These are phyloP conservation scores for Periphyllus acericola DNA, from an alignment of 2,888 invertebrate genomes.

Conservation along the genomic window DNA sequence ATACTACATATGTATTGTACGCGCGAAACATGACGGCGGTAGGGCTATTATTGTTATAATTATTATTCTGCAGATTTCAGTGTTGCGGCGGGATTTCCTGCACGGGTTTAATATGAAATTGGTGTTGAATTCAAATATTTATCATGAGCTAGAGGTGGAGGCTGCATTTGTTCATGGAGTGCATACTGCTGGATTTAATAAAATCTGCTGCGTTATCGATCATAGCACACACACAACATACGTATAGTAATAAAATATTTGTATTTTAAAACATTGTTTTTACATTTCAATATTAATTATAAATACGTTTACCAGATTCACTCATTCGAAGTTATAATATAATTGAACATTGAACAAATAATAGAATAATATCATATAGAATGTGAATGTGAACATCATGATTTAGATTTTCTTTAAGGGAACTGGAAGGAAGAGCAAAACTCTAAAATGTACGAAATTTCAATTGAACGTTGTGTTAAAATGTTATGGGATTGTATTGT, in stretches of 20 bases:
- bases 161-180: neutral
- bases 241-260: neutral
- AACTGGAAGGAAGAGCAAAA: neutral
- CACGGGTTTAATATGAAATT: neutral
- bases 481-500: neutral
- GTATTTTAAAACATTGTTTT: neutral
- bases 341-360: neutral
- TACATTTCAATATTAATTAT: neutral
- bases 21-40: conserved; percentile 26
- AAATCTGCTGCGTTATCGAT: neutral
- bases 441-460: neutral
- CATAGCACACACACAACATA: neutral
- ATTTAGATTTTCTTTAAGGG: neutral
- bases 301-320: neutral
- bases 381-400: neutral
- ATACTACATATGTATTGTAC: conserved; percentile 46
- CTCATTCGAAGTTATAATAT: neutral
- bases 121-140: conserved; percentile 3
- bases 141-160: neutral
- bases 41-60: conserved; percentile 44
- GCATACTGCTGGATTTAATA: neutral
- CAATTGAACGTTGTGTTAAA: neutral
- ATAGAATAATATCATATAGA: neutral
- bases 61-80: conserved; percentile 34
- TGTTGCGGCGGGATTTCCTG: conserved; percentile 16